These are phyloP conservation scores for Spatulosminthurus flaviceps DNA, from an alignment of 2,888 invertebrate species.

Conservation along the genomic window DNA sequence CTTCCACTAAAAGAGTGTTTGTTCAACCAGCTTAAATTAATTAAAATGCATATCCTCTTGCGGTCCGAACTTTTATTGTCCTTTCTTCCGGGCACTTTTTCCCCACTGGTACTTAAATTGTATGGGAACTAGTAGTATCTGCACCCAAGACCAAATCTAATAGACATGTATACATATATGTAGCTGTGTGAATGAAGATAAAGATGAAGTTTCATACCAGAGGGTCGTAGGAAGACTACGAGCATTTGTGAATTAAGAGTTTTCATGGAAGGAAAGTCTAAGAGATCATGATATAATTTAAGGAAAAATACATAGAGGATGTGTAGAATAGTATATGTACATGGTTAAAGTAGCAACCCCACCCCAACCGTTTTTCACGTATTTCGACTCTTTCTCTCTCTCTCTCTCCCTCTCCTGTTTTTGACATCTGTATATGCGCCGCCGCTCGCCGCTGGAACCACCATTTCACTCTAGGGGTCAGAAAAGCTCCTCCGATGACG, in stretches of 20 bases:
- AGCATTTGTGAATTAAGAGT: background rate
- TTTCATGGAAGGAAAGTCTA: background rate
- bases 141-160: too few relatives aligned
- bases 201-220: too few relatives aligned
- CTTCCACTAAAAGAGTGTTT: too few relatives aligned
- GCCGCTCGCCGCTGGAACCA: slow-evolving; percentile 54
- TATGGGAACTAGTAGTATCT: too few relatives aligned
- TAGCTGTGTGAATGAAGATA: too few relatives aligned
- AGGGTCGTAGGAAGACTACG: too few relatives aligned
- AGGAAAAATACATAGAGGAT: background rate
- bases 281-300: background rate
- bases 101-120: too few relatives aligned
- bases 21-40: too few relatives aligned
- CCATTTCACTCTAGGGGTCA: slow-evolving; percentile 58
- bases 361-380: slow-evolving; percentile 58
- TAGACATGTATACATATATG: too few relatives aligned
- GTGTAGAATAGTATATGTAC: background rate
- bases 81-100: too few relatives aligned
- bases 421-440: slow-evolving; percentile 63
- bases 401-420: slow-evolving; percentile 55
- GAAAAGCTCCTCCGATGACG: slow-evolving; percentile 40
- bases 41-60: too few relatives aligned
- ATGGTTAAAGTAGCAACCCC: slow-evolving; percentile 49
- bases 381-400: slow-evolving; percentile 31
- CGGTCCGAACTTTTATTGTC: too few relatives aligned